A percentile compares a stretch with the other conserved stretches of the same genome.
phyloP scores from a whole-genome alignment of 2,797 vertebrate genomes.

The Macropodus opercularis region DNA sequence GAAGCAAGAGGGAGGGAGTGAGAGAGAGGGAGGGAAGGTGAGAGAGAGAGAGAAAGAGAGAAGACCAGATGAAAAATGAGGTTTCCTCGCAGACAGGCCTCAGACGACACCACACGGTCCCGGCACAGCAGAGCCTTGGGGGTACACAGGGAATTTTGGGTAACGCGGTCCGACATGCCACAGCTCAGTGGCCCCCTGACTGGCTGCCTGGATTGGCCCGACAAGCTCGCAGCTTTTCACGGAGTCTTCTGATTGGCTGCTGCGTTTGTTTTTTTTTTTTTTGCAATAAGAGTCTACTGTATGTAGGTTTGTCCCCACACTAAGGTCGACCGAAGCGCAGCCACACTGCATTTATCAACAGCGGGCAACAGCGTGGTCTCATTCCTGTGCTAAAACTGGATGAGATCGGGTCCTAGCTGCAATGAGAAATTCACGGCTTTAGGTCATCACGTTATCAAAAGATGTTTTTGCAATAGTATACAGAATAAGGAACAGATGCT shows the following conservation, averaged over 20 bases:
- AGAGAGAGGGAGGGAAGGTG: neutral
- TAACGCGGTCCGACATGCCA: constrained; percentile 74
- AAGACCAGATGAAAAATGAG: constrained; percentile 76
- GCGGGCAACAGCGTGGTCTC: constrained; percentile 8
- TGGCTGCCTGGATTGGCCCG: constrained; percentile 67
- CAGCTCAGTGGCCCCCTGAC: constrained; percentile 71
- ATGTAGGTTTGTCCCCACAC: constrained; percentile 54
- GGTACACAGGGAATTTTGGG: constrained; percentile 71
- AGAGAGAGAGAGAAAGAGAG: constrained; percentile 12
- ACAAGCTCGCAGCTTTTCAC: constrained; percentile 24
- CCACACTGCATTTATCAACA: constrained; percentile 37
- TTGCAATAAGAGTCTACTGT: constrained; percentile 42
- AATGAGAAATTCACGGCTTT: constrained; percentile 1
- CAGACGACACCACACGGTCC: constrained; percentile 62
- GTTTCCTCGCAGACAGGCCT: constrained; percentile 65
- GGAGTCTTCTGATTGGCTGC: constrained; percentile 47
- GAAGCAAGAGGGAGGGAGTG: constrained; percentile 4
- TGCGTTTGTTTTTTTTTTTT: too few species aligned
- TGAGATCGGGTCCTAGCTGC: neutral
- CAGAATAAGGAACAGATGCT: neutral
- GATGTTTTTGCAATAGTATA: neutral
- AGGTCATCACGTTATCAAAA: neutral
- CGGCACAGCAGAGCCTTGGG: constrained; percentile 61
- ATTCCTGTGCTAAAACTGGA: constrained; percentile 22
- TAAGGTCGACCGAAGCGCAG: constrained; percentile 48